Percentiles rank a stretch among this genome's conserved stretches.
Evolutionary conservation across 1,140 invertebrate species (phyloP).

Genomic region (Bilobella aurantiaca): DNA sequence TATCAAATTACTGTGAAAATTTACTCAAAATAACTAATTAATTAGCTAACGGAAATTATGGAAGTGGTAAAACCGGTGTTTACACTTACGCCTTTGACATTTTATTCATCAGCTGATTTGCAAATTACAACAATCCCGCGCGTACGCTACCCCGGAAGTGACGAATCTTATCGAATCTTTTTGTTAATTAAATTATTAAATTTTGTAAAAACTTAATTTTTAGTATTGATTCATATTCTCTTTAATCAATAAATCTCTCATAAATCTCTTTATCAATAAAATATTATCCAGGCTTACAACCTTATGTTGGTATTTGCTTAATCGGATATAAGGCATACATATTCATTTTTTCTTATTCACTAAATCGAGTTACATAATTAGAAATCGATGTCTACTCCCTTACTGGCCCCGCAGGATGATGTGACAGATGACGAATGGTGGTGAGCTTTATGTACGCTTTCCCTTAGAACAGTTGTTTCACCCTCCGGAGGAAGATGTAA

Average conservation of each 20-base stretch:
- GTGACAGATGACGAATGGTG: background rate
- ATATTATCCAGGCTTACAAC: background rate
- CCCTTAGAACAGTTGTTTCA: slow-evolving; percentile 22
- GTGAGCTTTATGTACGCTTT: slow-evolving; percentile 1
- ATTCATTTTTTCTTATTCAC: background rate
- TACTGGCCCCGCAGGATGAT: slow-evolving; percentile 16
- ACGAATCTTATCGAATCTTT: background rate
- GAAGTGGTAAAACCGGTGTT: background rate
- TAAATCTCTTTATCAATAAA: background rate
- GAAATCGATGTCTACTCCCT: slow-evolving; percentile 31
- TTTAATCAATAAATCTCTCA: too few relatives aligned
- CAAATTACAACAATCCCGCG: background rate
- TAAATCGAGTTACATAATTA: background rate
- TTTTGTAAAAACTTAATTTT: too few relatives aligned
- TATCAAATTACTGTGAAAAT: background rate
- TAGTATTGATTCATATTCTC: too few relatives aligned
- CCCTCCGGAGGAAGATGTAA: slow-evolving; percentile 31
- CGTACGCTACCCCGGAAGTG: background rate
- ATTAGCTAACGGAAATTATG: too few relatives aligned
- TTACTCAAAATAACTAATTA: too few relatives aligned
- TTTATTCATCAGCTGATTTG: background rate
- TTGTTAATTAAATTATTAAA: too few relatives aligned
- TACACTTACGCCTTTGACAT: background rate
- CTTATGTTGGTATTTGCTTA: background rate
- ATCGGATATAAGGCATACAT: background rate